phyloP scores from a whole-genome alignment of 2,888 invertebrate species.

The Eustalomyia histrio region DNA sequence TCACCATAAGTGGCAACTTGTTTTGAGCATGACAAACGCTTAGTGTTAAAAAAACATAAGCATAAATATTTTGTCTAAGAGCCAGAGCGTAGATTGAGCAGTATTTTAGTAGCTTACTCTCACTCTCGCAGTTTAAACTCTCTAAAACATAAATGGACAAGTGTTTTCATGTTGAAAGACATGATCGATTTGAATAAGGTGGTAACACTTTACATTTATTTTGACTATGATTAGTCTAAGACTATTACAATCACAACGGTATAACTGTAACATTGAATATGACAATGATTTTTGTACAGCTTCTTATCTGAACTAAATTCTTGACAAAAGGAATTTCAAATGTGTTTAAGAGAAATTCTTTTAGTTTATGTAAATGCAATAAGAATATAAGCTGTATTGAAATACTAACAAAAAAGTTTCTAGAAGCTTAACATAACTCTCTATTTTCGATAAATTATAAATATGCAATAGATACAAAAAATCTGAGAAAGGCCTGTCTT shows the following conservation, averaged over 20 bases:
- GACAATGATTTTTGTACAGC: neutral
- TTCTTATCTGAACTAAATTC: neutral
- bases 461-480: too few species aligned
- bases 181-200: conserved; percentile 57
- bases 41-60: conserved; percentile 57
- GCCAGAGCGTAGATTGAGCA: conserved; percentile 31
- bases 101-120: conserved; percentile 1
- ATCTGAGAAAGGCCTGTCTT: too few species aligned
- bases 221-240: conserved; percentile 57
- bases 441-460: too few species aligned
- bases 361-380: too few species aligned
- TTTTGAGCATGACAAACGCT: conserved; percentile 66
- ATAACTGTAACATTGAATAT: conserved; percentile 48
- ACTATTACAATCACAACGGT: conserved; percentile 32
- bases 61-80: conserved; percentile 50
- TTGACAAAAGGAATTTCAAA: neutral
- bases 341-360: neutral
- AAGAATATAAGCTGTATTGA: too few species aligned
- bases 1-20: conserved; percentile 74
- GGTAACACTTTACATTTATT: conserved; percentile 59
- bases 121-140: neutral
- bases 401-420: too few species aligned
- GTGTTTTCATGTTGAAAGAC: conserved; percentile 62
- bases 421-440: too few species aligned
- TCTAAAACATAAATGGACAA: conserved; percentile 56